Base-by-base conservation (phyloP, 1,140 invertebrate genomes). In the Pogonomyrmex barbatus region DNA sequence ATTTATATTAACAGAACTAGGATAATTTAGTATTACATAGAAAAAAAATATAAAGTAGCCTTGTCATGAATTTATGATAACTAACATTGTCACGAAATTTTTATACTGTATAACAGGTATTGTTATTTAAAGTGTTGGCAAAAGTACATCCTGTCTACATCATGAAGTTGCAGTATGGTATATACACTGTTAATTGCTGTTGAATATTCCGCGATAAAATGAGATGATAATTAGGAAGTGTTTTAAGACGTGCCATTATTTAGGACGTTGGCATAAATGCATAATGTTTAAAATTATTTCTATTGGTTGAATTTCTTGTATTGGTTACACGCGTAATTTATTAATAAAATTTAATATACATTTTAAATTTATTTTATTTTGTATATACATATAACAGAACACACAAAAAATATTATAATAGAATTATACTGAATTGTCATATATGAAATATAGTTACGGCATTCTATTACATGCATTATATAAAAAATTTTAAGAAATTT, bases 261-360 rank as follows among this genome's bases (percentile, higher is more conserved):
- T 67, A 60, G 73, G 12, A 76, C 73, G 54, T 76, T 58, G n/a
- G 73, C 73, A 76, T 76, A 76, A 76, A 76, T 76, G 54, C 60
- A 76, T 76, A 60, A 5, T 45, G 54, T 77, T 77, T 45, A 77
- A 45, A 45, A 77, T 60, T 76, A 76, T 60, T 39, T 33, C 8
- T 8, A 39, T 24, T 45, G 14, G 36, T 60, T 62, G 4, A 45
- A 77, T 60, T 77, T 77, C 0, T 60, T 60, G 45, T 45, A 24
- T 45, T 60, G 36, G n/a, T n/a, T n/a, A n/a, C n/a, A n/a, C n/a
- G n/a, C n/a, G n/a, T 45, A 45, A 30, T 47, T 3, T 68, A 30
- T 30, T n/a, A n/a, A n/a, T n/a, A n/a, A n/a, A n/a, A n/a, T n/a
- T n/a, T n/a, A n/a, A n/a, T n/a, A n/a, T n/a, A n/a, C n/a, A n/a